Evolutionary conservation across 2,888 invertebrate genomes (phyloP).

Genomic region (Thera britannica): DNA sequence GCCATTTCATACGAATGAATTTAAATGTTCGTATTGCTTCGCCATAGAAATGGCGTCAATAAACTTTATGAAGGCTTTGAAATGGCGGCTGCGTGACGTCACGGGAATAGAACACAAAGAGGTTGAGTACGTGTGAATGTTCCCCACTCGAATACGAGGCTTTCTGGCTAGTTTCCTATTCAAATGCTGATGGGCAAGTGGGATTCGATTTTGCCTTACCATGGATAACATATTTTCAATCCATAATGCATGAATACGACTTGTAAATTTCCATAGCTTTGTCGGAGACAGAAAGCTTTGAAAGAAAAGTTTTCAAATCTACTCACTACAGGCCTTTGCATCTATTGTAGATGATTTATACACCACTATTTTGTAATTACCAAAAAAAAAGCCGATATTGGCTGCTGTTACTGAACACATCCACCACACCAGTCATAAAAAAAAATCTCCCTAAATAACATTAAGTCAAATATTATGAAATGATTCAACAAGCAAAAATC

Average conservation of each 20-base stretch:
- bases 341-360: no score
- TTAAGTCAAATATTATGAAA: no score
- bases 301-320: no score
- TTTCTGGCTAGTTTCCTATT: slow-evolving; percentile 15
- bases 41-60: slow-evolving; percentile 25
- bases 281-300: background rate
- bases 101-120: slow-evolving; percentile 12
- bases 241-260: background rate
- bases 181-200: slow-evolving; percentile 3
- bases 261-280: background rate
- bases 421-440: no score
- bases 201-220: background rate
- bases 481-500: no score
- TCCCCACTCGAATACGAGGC: slow-evolving; percentile 4
- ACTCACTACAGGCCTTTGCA: no score
- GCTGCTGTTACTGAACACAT: no score
- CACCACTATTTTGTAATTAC: no score
- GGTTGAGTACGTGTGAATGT: slow-evolving; percentile 8
- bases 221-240: background rate
- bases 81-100: slow-evolving; percentile 23
- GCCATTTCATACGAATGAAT: slow-evolving; percentile 8
- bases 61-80: slow-evolving; percentile 26
- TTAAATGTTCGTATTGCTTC: slow-evolving; percentile 20
- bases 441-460: no score
- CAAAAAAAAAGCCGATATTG: no score